These are phyloP conservation scores for Conistra vaccinii DNA, from an alignment of 2,888 invertebrate species.

Conservation along the genomic window DNA sequence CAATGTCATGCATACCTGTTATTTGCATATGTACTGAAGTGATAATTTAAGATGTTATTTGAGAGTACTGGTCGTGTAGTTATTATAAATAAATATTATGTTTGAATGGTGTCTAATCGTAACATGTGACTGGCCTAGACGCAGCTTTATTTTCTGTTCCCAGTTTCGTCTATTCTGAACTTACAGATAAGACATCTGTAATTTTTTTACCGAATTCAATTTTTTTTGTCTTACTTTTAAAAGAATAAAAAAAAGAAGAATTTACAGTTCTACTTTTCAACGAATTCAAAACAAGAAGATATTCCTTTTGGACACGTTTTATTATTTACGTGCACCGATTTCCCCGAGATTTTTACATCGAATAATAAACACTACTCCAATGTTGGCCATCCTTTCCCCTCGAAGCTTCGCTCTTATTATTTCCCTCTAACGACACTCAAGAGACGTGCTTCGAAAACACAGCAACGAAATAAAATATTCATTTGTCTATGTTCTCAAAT, in stretches of 20 bases:
- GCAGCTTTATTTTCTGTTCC: background rate
- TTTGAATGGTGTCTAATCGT: background rate
- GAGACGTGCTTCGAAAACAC: constrained; percentile 41
- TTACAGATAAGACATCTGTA: background rate
- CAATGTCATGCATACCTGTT: too few relatives aligned
- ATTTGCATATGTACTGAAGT: too few relatives aligned
- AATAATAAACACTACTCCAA: constrained; percentile 27
- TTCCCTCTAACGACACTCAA: constrained; percentile 19
- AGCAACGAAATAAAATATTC: constrained; percentile 41
- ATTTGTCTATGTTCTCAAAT: constrained; percentile 49
- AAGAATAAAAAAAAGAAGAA: too few relatives aligned
- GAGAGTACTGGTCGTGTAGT: too few relatives aligned
- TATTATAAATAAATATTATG: background rate
- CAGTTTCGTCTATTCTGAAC: background rate
- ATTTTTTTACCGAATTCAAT: background rate
- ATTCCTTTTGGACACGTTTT: background rate
- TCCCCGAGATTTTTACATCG: background rate
- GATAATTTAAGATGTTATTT: too few relatives aligned
- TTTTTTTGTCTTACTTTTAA: too few relatives aligned
- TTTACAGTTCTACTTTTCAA: too few relatives aligned
- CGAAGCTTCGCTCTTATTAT: constrained; percentile 1
- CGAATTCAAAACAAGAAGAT: background rate
- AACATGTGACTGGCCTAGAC: background rate
- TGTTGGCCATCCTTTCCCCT: background rate
- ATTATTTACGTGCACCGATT: constrained; percentile 4